These are phyloP conservation scores for Galerucella nymphaeae DNA, from an alignment of 2,888 invertebrate genomes.

Conservation along the genomic window DNA sequence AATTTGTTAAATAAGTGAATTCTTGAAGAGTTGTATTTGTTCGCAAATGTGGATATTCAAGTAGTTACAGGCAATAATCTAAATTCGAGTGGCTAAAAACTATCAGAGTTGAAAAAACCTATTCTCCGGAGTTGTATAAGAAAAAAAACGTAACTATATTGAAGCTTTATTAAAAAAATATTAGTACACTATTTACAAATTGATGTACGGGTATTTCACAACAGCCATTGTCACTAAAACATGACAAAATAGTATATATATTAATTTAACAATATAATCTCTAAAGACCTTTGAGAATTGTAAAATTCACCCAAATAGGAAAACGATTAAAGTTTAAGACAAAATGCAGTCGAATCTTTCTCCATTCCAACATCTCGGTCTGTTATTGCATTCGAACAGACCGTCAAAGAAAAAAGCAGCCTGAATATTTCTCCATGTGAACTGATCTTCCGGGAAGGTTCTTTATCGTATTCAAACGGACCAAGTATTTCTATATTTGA, in stretches of 20 bases:
- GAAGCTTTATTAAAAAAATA: constrained; percentile 19
- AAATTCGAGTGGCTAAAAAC: no score
- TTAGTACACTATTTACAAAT: constrained; percentile 29
- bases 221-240: constrained; percentile 31
- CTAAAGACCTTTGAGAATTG: background rate
- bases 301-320: background rate
- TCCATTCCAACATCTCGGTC: background rate
- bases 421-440: background rate
- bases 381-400: background rate
- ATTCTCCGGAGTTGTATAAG: background rate
- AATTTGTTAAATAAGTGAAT: no score
- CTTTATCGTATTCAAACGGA: background rate
- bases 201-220: constrained; percentile 20
- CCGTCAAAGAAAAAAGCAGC: background rate
- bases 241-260: constrained; percentile 27
- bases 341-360: background rate
- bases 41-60: no score
- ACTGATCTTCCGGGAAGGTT: constrained; percentile 2
- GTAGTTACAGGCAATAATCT: no score
- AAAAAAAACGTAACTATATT: constrained; percentile 14
- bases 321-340: background rate
- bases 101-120: no score
- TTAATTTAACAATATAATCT: constrained; percentile 11
- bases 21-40: no score
- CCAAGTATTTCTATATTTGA: background rate